phyloP scores from a whole-genome alignment of 2,797 vertebrate species.

The Harpagifer antarcticus region DNA sequence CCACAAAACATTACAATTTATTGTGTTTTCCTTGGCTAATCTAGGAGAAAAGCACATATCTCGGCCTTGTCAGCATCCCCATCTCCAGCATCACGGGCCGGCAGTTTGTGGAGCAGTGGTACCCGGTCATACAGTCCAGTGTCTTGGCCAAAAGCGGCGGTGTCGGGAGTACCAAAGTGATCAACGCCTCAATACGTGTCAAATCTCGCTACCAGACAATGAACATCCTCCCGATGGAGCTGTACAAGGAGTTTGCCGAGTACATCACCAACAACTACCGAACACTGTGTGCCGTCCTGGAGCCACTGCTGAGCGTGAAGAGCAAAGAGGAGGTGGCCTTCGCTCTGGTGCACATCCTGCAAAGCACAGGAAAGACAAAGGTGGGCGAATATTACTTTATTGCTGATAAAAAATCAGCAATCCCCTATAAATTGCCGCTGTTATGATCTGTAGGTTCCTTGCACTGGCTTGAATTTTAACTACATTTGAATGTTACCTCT shows the following conservation, averaged over 20 bases:
- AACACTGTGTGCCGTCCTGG: slow-evolving; percentile 93
- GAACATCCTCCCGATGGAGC: slow-evolving; percentile 99
- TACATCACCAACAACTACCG: slow-evolving; percentile 98
- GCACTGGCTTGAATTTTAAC: background rate
- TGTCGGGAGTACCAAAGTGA: slow-evolving; percentile 90
- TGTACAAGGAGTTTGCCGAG: slow-evolving; percentile 98
- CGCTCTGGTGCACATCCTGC: slow-evolving; percentile 95
- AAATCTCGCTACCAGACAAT: slow-evolving; percentile 98
- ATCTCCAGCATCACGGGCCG: slow-evolving; percentile 95
- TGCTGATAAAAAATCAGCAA: no score
- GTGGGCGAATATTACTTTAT: slow-evolving; percentile 53
- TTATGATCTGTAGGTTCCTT: background rate
- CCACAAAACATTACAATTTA: background rate
- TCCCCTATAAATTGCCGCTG: background rate
- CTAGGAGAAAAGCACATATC: slow-evolving; percentile 95
- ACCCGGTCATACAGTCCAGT: slow-evolving; percentile 95
- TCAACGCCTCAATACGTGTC: slow-evolving; percentile 93
- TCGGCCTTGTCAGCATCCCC: slow-evolving; percentile 97
- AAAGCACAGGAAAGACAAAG: slow-evolving; percentile 97
- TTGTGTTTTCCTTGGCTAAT: slow-evolving; percentile 10
- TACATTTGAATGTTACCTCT: slow-evolving; percentile 26
- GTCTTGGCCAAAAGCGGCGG: slow-evolving; percentile 84
- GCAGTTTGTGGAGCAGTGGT: slow-evolving; percentile 99
- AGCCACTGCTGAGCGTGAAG: slow-evolving; percentile 95
- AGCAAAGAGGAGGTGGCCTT: slow-evolving; percentile 99